Evolutionary conservation across 2,888 invertebrate species (phyloP), one percentile per base, ranked within the genome.

Genomic region (Carpatolechia fugitivella): DNA sequence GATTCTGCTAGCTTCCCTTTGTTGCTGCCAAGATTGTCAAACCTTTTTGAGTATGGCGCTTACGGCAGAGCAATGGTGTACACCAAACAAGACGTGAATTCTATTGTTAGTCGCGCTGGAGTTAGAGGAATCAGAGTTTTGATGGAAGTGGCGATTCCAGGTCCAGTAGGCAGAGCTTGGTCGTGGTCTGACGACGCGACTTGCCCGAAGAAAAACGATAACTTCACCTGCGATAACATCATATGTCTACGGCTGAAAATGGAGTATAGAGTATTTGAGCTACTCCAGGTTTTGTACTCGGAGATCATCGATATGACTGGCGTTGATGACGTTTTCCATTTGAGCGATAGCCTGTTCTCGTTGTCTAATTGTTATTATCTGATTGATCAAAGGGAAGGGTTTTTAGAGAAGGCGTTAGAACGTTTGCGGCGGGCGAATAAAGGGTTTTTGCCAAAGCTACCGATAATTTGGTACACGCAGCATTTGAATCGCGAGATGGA

Each of bases 1-100:
- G 98, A 98, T 75, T 95, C 95, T 0, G 96, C 97, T 69, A 97
- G 97, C 66, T 98, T 98, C 79, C 97, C 98, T 0, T 93, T 95
- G 69, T 91, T 94, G 52, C 91, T 96, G 0, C 92, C 92, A 8
- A 87, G 91, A 49, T 90, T 94, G 52, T 95, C 96, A 0, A 92
- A 95, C 70, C 85, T 97, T 68, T 93, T 94, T 0, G 91, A 93
- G 60, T 94, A 94, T 72, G 98, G 98, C 14, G 95, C 97, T 0
- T 96, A 95, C 73, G 93, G 95, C 35, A 93, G 94, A 65, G 92
- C 93, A 10, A 91, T 93, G 72, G 91, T 94, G 8, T 96, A 96
- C 68, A 92, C 93, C 0, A 91, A 92, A 24, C 91, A 93, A 1
- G 94, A 95, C 68, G 89, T 95, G 10, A 91, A 87, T 57, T 93